These are phyloP conservation scores for Etia nguti DNA, from an alignment of 2,113 vertebrate genomes.

Conservation along the genomic window DNA sequence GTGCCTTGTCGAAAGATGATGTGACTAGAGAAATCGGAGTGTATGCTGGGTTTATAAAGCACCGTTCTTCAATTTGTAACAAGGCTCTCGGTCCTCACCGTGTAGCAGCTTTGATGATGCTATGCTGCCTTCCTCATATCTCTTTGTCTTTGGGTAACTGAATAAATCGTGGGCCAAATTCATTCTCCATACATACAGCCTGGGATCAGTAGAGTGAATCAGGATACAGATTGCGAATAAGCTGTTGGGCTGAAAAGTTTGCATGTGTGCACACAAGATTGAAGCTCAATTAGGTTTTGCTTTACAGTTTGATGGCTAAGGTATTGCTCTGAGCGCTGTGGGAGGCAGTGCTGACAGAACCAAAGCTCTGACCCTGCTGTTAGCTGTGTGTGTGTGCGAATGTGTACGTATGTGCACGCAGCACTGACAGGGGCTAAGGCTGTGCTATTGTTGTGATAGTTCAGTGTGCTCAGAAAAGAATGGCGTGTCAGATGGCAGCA, in stretches of 20 bases:
- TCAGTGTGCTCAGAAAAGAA: constrained; percentile 52
- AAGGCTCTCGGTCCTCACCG: constrained; percentile 8
- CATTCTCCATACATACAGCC: neutral
- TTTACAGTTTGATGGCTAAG: constrained; percentile 43
- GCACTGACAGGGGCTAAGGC: constrained; percentile 45
- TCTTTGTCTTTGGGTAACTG: constrained; percentile 15
- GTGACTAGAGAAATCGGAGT: neutral
- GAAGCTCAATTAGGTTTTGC: constrained; percentile 33
- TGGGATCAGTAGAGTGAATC: constrained; percentile 30
- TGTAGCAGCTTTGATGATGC: neutral
- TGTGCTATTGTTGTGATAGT: constrained; percentile 44
- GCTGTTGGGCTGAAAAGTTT: neutral
- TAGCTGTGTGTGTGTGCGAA: neutral
- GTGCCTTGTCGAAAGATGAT: constrained; percentile 46
- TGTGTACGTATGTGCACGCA: neutral
- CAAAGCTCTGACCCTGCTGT: constrained; percentile 46
- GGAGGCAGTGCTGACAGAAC: constrained; percentile 49
- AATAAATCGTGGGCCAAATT: constrained; percentile 5
- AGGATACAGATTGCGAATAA: constrained; percentile 9
- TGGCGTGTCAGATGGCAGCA: constrained; percentile 53
- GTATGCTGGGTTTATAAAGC: constrained; percentile 2
- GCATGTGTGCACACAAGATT: neutral
- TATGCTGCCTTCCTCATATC: neutral
- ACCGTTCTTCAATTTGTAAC: constrained; percentile 26
- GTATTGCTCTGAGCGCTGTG: constrained; percentile 46